phyloP scores from a whole-genome alignment of 2,113 vertebrate genomes.

The Baryphthengus martii region DNA sequence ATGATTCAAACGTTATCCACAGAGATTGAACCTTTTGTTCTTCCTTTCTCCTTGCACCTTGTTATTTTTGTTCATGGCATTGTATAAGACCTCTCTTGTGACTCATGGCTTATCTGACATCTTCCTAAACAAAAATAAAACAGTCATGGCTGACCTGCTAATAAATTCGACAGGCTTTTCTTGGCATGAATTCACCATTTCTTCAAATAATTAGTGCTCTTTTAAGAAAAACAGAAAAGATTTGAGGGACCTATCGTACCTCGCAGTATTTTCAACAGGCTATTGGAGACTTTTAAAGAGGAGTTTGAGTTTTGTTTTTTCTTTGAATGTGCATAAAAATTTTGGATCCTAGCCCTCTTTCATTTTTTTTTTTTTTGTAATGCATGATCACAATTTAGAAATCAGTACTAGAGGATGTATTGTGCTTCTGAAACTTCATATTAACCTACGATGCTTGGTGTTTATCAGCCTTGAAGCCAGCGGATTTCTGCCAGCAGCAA shows the following conservation, averaged over 20 bases:
- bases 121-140: neutral
- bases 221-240: neutral
- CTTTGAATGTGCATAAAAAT: neutral
- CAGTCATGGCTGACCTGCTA: neutral
- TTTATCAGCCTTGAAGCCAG: neutral
- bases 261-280: neutral
- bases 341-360: neutral
- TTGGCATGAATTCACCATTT: neutral
- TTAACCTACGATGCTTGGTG: neutral
- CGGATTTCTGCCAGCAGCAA: neutral
- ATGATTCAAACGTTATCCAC: neutral
- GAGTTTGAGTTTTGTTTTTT: neutral
- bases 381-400: neutral
- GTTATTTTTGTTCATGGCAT: neutral
- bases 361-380: neutral
- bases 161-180: neutral
- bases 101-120: neutral
- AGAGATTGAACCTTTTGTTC: neutral
- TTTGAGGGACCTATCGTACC: neutral
- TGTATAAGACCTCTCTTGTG: neutral
- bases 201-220: neutral
- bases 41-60: neutral
- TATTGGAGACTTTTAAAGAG: neutral
- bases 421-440: neutral
- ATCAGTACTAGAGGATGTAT: neutral